Evolutionary conservation across 2,797 vertebrate species (phyloP).

Genomic region (Acanthurus leucopareius): DNA sequence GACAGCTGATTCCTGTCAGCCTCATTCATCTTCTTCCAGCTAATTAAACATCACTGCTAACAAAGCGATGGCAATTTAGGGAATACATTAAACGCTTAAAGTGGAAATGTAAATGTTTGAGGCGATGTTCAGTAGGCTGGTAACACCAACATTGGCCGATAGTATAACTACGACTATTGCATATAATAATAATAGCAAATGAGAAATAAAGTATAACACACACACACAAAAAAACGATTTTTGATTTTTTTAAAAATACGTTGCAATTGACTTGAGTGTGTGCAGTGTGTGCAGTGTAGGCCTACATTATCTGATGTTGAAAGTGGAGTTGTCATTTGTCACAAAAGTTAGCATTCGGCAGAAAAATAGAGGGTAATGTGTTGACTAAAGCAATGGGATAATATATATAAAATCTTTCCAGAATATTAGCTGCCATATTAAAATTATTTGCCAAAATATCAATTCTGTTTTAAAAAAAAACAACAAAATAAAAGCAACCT

Average conservation of each 20-base stretch:
- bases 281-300: too few relatives aligned
- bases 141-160: slow-evolving; percentile 16
- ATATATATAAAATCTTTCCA: background rate
- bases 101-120: slow-evolving; percentile 60
- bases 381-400: background rate
- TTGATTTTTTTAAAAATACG: too few relatives aligned
- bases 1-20: slow-evolving; percentile 84
- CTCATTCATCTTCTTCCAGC: slow-evolving; percentile 83
- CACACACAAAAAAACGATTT: too few relatives aligned
- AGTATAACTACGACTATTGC: slow-evolving; percentile 1
- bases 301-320: background rate
- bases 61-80: slow-evolving; percentile 70
- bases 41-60: slow-evolving; percentile 80
- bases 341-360: background rate
- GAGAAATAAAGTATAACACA: too few relatives aligned
- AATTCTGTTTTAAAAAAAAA: background rate
- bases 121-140: slow-evolving; percentile 4
- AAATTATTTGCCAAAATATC: background rate
- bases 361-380: too few relatives aligned
- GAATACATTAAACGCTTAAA: slow-evolving; percentile 56
- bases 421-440: background rate
- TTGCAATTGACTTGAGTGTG: too few relatives aligned
- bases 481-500: background rate
- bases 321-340: background rate
- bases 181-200: background rate